Evolutionary conservation across 2,888 invertebrate species (phyloP).

Genomic region (Embidobia sp.): DNA sequence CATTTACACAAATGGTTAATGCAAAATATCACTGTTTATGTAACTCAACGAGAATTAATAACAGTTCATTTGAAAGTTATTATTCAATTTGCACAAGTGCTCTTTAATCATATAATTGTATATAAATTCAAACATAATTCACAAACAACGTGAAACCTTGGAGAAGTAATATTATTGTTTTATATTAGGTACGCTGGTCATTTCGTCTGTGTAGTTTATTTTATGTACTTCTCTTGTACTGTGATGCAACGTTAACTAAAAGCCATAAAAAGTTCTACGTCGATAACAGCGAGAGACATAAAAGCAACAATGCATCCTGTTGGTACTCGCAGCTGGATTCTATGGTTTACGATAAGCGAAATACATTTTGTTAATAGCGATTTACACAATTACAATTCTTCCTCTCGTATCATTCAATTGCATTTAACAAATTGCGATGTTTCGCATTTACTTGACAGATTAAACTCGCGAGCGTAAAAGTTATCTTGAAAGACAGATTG

Average conservation of each 20-base stretch:
- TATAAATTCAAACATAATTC: slow-evolving; percentile 19
- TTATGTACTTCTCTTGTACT: slow-evolving; percentile 37
- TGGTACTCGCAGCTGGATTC: slow-evolving; percentile 49
- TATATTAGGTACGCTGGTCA: slow-evolving; percentile 29
- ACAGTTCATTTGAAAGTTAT: too few relatives aligned
- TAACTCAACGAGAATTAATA: too few relatives aligned
- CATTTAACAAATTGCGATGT: slow-evolving; percentile 36
- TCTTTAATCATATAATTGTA: slow-evolving; percentile 2
- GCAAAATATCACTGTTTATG: too few relatives aligned
- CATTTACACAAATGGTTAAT: too few relatives aligned
- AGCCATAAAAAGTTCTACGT: slow-evolving; percentile 55
- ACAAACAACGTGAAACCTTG: slow-evolving; percentile 10
- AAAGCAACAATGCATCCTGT: slow-evolving; percentile 53
- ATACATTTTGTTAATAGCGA: slow-evolving; percentile 56
- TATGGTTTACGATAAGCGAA: slow-evolving; percentile 60
- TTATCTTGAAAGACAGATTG: slow-evolving; percentile 33
- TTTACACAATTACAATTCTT: slow-evolving; percentile 48
- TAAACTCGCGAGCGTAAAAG: slow-evolving; percentile 15
- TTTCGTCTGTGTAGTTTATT: slow-evolving; percentile 41
- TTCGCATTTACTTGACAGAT: slow-evolving; percentile 25
- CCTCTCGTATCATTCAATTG: slow-evolving; percentile 19
- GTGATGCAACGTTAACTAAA: slow-evolving; percentile 46
- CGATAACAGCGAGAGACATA: slow-evolving; percentile 47
- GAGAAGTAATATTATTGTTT: slow-evolving; percentile 33
- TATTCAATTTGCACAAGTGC: background rate